phyloP scores from a whole-genome alignment of 2,888 invertebrate genomes.

The Alitta virens region DNA sequence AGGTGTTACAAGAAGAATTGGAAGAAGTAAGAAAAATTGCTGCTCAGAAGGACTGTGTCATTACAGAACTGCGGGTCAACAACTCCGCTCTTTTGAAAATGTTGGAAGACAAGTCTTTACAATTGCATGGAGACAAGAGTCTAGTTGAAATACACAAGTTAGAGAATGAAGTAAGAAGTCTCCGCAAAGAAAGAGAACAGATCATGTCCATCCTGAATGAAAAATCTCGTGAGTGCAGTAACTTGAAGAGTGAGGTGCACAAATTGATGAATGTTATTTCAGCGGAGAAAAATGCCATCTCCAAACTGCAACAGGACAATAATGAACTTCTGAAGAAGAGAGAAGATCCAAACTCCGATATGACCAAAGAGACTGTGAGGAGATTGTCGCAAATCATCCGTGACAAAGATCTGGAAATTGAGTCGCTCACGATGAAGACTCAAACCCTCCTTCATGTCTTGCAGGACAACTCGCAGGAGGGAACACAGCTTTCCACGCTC shows the following conservation, averaged over 20 bases:
- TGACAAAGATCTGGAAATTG: constrained; percentile 58
- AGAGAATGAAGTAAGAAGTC: constrained; percentile 41
- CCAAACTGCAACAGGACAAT: constrained; percentile 54
- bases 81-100: constrained; percentile 46
- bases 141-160: constrained; percentile 43
- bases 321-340: constrained; percentile 32
- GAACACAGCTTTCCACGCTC: constrained; percentile 33
- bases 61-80: constrained; percentile 45
- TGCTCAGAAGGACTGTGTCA: constrained; percentile 45
- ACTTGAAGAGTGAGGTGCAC: constrained; percentile 53
- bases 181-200: constrained; percentile 53
- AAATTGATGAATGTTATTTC: constrained; percentile 53
- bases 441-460: constrained; percentile 50
- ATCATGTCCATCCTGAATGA: constrained; percentile 57
- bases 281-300: constrained; percentile 51
- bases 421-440: constrained; percentile 56
- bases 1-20: constrained; percentile 28
- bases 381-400: constrained; percentile 55
- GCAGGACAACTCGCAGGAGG: constrained; percentile 37
- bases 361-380: constrained; percentile 56
- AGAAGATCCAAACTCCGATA: constrained; percentile 42
- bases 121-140: constrained; percentile 33
- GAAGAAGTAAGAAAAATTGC: constrained; percentile 37
- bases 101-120: constrained; percentile 41
- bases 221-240: constrained; percentile 54